Conservation (phyloP, 2,113 vertebrate species). For the Mesitornis unicolor region DNA sequence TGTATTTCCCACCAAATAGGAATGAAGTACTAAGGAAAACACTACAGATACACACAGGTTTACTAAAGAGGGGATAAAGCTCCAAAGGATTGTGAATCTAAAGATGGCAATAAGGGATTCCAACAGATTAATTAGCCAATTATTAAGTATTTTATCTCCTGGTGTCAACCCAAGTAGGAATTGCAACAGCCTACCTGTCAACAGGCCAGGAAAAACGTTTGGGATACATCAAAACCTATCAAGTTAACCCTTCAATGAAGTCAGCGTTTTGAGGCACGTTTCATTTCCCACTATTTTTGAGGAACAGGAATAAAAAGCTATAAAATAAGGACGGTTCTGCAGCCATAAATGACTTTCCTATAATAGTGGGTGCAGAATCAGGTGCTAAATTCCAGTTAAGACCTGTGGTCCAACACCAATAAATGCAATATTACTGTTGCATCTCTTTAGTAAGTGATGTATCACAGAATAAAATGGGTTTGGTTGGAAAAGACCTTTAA, state of each 20-base stretch:
- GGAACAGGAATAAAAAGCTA: not conserved
- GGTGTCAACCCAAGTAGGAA: not conserved
- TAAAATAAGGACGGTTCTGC: not conserved
- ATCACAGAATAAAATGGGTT: no score
- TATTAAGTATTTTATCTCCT: not conserved
- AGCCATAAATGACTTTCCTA: not conserved
- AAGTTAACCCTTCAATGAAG: not conserved
- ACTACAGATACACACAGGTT: not conserved
- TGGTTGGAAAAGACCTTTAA: no score
- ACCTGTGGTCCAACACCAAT: not conserved
- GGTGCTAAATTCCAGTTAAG: not conserved
- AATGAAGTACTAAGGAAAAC: not conserved
- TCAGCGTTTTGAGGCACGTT: not conserved
- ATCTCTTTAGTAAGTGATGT: not conserved
- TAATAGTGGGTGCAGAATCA: not conserved
- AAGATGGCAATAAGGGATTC: not conserved
- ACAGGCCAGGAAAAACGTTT: not conserved
- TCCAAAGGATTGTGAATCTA: not conserved
- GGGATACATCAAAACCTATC: not conserved
- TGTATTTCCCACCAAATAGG: not conserved
- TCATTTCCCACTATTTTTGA: not conserved
- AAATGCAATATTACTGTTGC: not conserved
- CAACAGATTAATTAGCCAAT: not conserved
- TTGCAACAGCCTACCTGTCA: not conserved
- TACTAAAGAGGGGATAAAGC: not conserved